Base-by-base conservation (phyloP, 2,888 invertebrate genomes). In the Sicus ferrugineus region DNA sequence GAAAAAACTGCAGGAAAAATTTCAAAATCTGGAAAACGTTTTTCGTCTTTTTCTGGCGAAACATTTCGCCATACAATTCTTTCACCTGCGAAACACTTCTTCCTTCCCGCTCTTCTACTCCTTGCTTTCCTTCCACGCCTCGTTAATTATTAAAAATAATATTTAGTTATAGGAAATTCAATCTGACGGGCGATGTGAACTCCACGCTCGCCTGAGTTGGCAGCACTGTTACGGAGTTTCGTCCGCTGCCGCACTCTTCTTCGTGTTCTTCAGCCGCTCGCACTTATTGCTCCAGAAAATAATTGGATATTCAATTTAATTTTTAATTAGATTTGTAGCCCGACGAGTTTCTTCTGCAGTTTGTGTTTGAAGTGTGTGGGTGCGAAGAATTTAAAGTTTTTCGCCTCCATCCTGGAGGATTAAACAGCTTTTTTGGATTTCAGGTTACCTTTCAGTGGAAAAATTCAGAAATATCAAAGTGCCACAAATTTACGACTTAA, bases 71-170 rank as follows among this genome's bases (percentile, higher is more conserved):
- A 2, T 31, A n/a, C 14, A 5, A 14, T 2, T 2, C n/a, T 26
- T 42, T 34, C 3, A 1, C 21, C 23, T 14, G n/a, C 14, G 11
- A 3, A 11, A 16, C n/a, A 28, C 2, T 14, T 11, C 30, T n/a
- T 56, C 28, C 11, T 5, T 28, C 7, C 56, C 28, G 3, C 28
- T 28, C 28, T 23, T 5, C 4, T 11, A 68, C 26, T 46, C 34
- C 50, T 30, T 68, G 16, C 62, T 50, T 58, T 28, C 38, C 58
- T 21, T 54, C 19, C 59, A 46, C 31, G 50, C 54, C 69, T 65
- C 71, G 72, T 75, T 74, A 75, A 74, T 74, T 73, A 75, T 75
- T 75, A 70, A 75, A 73, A 56, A 74, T 71, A 74, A 74, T 74
- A 71, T 74, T 71, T 64, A 69, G 72, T 71, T 68, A 70, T 66